Base-by-base conservation (phyloP, 2,888 invertebrate genomes). In the Tenthredo mesomela region DNA sequence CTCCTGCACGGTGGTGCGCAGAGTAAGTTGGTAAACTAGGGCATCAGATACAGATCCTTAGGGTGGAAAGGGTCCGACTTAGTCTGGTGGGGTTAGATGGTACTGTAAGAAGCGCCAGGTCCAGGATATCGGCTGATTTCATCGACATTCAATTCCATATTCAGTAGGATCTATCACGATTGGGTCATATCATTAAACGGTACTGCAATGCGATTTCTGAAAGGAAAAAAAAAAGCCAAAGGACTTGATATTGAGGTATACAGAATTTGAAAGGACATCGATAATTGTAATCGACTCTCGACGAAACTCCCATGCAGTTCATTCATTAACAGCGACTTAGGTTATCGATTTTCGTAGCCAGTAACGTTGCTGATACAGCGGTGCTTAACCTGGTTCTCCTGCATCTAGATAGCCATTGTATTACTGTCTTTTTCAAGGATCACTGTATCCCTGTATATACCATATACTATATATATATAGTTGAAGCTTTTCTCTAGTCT, bases 1-100 rank as follows among this genome's bases (percentile, higher is more conserved):
- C 47, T 29, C n/a, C 12, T 40, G 25, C 29, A 40, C 67, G 67
- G 33, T 33, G 43, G 54, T n/a, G n/a, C 25, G 61, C 10, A 6
- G 58, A 80, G 82, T 82, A 67, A 82, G 82, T 82, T 82, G 67
- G 67, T 12, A 25, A 82, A 82, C 82, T 82, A 67, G 82, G 67
- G 82, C 82, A 82, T 82, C 82, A 67, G 82, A 82, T 82, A 82
- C 82, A 40, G 47, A 54, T 47, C 75, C 37, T 29, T 78, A 50
- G 33, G 18, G 33, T 33, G 77, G 21, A 25, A 7, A n/a, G 78
- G 37, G 21, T 33, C 2, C 29, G 29, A 77, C 54, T 47, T 77
- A 77, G 50, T 29, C 33, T 15, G 18, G 29, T 6, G 0, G 25
- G 77, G 29, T 40, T 50, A 15, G 33, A 2, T 10, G 61, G 78